These are phyloP conservation scores for Cepaea nemoralis DNA, from an alignment of 1,140 invertebrate genomes.

Conservation along the genomic window DNA sequence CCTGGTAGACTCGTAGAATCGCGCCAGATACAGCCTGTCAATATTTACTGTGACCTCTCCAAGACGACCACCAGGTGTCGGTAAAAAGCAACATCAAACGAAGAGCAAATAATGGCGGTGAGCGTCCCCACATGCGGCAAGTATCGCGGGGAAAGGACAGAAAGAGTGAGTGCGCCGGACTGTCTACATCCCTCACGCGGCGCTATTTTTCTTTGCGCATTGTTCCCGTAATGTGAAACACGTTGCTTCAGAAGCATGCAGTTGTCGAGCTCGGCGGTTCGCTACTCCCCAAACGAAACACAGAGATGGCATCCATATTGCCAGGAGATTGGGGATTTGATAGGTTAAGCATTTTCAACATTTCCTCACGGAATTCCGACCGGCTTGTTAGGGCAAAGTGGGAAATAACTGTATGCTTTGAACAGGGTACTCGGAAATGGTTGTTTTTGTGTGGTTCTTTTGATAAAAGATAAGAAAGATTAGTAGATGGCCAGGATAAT, in stretches of 20 bases:
- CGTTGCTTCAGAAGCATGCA: conserved; percentile 17
- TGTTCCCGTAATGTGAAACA: conserved; percentile 33
- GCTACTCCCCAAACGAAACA: conserved; percentile 37
- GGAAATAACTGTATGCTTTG: conserved; percentile 36
- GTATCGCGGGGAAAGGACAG: conserved; percentile 20
- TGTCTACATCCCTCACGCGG: conserved; percentile 33
- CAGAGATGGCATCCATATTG: conserved; percentile 25
- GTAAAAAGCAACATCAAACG: conserved; percentile 26
- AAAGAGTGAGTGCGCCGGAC: conserved; percentile 14
- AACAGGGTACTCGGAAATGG: conserved; percentile 22
- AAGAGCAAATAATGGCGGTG: conserved; percentile 30
- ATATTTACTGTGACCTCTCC: conserved; percentile 29
- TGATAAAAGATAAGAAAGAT: not conserved
- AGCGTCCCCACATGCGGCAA: conserved; percentile 19
- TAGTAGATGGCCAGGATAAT: not conserved
- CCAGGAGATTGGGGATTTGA: not conserved
- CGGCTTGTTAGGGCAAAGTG: not conserved
- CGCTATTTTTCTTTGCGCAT: conserved; percentile 31
- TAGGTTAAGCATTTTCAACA: conserved; percentile 31
- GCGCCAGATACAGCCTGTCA: not conserved
- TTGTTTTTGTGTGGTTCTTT: conserved; percentile 16
- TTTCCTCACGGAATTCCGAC: conserved; percentile 9
- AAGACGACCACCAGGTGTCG: conserved; percentile 28
- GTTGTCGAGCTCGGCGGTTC: not conserved
- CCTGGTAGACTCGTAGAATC: not conserved